Base-by-base conservation (phyloP, 2,888 invertebrate genomes). In the Dendrolimus houi region DNA sequence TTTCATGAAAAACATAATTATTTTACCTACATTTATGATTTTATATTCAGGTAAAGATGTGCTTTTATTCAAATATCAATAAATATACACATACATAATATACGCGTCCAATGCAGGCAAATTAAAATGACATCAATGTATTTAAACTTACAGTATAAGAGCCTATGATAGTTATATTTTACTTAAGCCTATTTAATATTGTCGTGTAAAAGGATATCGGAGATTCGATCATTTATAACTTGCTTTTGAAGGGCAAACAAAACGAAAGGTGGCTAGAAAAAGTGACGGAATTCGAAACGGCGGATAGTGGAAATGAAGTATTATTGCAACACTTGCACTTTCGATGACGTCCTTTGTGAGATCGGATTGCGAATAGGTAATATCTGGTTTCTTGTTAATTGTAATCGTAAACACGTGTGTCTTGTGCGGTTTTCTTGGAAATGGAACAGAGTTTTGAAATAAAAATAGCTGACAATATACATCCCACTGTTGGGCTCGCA, bases 271-370 rank as follows among this genome's bases (percentile, higher is more conserved):
- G 67, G 67, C 65, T 68, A 77, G 74, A 87, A 87, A 86, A 87
- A 83, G 72, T 72, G 65, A 68, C 69, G 83, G 86, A 86, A 87
- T 83, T 78, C 71, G 75, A 76, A 67, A 74, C 75, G 76, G 74
- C 62, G 77, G 75, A 77, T 76, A 83, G 82, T 79, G 81, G 83
- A 85, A 85, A 85, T 84, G 79, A 85, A 85, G 86, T 83, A 86
- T 86, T 86, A 84, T 87, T 82, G 86, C 79, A 83, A 88, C 91
- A 91, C 91, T 91, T 91, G 89, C 91, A 87, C 89, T 91, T 89
- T 91, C 87, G 72, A 79, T 78, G 73, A 75, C 68, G 74, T 71
- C 75, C 72, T 76, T 78, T 75, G 75, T 75, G 66, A 67, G 66
- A 69, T 79, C 77, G 63, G 65, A 72, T 83, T 76, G 72, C 83